phyloP scores from a whole-genome alignment of 2,797 vertebrate genomes.

The Setipinna tenuifilis region DNA sequence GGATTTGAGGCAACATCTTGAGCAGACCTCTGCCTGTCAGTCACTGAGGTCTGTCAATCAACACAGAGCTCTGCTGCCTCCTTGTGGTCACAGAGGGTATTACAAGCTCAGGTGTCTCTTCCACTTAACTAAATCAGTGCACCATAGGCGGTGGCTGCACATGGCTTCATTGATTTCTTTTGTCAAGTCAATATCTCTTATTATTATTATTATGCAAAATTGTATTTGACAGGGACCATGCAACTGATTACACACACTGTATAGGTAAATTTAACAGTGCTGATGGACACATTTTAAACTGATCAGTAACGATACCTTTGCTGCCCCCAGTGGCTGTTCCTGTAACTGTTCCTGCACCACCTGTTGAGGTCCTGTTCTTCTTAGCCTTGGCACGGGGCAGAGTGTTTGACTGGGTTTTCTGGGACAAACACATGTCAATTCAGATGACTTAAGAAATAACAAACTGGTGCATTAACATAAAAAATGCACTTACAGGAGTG shows the following conservation, averaged over 20 bases:
- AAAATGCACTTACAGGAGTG: not conserved
- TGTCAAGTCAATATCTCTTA: too few relatives aligned
- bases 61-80: conserved; percentile 13
- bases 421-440: conserved; percentile 27
- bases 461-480: not conserved
- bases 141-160: too few relatives aligned
- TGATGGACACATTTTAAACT: too few relatives aligned
- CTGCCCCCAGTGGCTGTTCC: conserved; percentile 65
- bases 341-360: conserved; percentile 5
- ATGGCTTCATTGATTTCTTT: too few relatives aligned
- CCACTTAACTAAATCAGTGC: too few relatives aligned
- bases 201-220: too few relatives aligned
- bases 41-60: not conserved
- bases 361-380: conserved; percentile 52
- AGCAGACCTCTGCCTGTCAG: not conserved
- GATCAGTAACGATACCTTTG: conserved; percentile 56
- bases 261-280: too few relatives aligned
- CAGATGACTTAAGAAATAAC: not conserved
- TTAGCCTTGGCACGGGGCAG: conserved; percentile 70
- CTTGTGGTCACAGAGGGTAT: conserved; percentile 4
- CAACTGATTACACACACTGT: too few relatives aligned
- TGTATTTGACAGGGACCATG: too few relatives aligned
- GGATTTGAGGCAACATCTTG: not conserved
- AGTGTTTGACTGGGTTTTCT: conserved; percentile 75
- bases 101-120: too few relatives aligned